Evolutionary conservation across 2,888 invertebrate genomes (phyloP).

Genomic region (Stenoptilia bipunctidactyla): DNA sequence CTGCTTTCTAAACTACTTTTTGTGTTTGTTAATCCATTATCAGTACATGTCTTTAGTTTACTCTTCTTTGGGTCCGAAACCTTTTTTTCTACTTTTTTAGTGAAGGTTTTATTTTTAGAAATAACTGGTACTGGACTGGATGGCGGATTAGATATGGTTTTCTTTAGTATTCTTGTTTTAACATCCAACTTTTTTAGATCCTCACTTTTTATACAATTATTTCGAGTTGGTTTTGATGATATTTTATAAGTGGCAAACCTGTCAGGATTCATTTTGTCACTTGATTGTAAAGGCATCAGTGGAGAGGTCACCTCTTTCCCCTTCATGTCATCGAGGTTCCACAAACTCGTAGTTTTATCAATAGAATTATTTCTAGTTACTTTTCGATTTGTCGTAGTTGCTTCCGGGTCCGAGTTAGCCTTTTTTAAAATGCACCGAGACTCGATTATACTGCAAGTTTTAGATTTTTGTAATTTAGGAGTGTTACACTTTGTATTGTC

Average conservation of each 20-base stretch:
- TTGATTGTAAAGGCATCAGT: conserved; percentile 42
- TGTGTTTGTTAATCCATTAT: conserved; percentile 53
- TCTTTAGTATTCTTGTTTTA: conserved; percentile 66
- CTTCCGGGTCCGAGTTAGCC: conserved; percentile 57
- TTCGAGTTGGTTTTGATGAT: conserved; percentile 47
- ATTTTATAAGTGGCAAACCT: conserved; percentile 67
- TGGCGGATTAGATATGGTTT: conserved; percentile 66
- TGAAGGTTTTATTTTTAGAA: conserved; percentile 48
- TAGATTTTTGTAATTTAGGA: conserved; percentile 76
- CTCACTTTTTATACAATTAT: conserved; percentile 50
- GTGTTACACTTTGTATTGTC: conserved; percentile 41
- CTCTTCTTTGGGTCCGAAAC: conserved; percentile 49
- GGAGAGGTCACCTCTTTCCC: conserved; percentile 58
- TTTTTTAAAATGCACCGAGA: conserved; percentile 77
- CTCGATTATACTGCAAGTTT: conserved; percentile 79
- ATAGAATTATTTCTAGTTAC: conserved; percentile 58
- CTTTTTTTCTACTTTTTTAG: conserved; percentile 56
- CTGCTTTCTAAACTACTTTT: conserved; percentile 40
- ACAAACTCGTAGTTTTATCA: conserved; percentile 70
- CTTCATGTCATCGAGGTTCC: conserved; percentile 72
- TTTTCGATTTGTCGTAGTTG: conserved; percentile 38
- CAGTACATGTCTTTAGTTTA: conserved; percentile 46
- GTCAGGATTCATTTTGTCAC: conserved; percentile 55
- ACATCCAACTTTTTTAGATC: conserved; percentile 65
- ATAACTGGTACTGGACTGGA: conserved; percentile 62